Evolutionary conservation across 2,797 vertebrate genomes (phyloP), one percentile per base, ranked within the genome.

Genomic region (Pseudochirops cupreus): DNA sequence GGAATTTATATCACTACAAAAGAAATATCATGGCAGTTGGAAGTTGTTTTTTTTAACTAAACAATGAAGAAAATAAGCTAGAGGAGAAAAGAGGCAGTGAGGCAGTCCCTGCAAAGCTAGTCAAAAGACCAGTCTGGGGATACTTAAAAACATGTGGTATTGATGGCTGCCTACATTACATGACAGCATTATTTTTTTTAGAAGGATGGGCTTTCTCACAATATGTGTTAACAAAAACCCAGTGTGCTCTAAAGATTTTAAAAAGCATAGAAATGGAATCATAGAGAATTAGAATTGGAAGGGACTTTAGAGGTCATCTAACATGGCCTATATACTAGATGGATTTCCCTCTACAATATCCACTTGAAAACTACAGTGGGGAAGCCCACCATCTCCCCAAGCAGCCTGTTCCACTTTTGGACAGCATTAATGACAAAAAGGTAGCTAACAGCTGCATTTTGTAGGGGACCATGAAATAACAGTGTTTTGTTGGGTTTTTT

Each of bases 401-500:
- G 24, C 39, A 87, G 39, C 21, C 74, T 46, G 39, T 87, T 87
- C 24, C 10, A 74, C 74, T 50, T 46, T 26, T 87, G 74, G 39
- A 46, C 9, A 87, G 21, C 31, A 24, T 24, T 87, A 50, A 87
- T 87, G 39, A 82, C 18, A 82, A 31, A 82, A 24, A 21, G 67
- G 18, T 62, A 82, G n/a, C 67, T 82, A 82, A 82, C 18, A 16
- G 54, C 12, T 53, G 74, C 3, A 6, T 14, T 90, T 92, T 74
- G 12, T 21, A 31, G 58, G 21, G 5, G 10, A 91, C 29, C 29
- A 50, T 50, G 26, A 1, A 59, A 28, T 59, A 2, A 55, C 9
- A 10, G 56, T 6, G 26, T 0, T 0, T 2, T 9, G 1, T 54
- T 10, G 10, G 11, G 12, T 54, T 53, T 53, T 54, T 54, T 4